These are phyloP conservation scores for Candidula unifasciata DNA, from an alignment of 2,888 invertebrate species.

Conservation along the genomic window DNA sequence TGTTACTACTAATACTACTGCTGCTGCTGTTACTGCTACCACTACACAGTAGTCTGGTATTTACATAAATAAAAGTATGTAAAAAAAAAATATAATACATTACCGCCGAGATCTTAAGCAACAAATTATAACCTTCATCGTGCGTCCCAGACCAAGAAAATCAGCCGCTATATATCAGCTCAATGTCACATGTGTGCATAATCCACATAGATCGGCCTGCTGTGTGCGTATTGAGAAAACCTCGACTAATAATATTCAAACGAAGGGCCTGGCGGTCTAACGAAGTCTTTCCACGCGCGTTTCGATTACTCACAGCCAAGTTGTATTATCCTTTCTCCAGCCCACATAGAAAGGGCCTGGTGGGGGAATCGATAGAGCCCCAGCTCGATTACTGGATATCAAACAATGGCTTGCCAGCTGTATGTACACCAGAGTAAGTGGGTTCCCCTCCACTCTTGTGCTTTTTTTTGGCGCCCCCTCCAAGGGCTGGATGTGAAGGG, in stretches of 20 bases:
- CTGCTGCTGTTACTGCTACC: neutral
- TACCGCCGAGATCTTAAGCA: neutral
- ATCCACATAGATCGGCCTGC: neutral
- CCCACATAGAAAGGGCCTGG: neutral
- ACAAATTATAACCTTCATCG: neutral
- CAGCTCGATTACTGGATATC: neutral
- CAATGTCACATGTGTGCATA: neutral
- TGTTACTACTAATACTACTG: too few species aligned
- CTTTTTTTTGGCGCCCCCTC: too few species aligned
- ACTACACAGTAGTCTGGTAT: too few species aligned
- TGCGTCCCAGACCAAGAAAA: neutral
- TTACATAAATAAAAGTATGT: too few species aligned
- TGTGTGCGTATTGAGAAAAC: neutral
- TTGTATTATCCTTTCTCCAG: neutral
- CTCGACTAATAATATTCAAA: neutral
- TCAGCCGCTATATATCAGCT: neutral
- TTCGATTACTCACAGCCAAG: conserved; percentile 14
- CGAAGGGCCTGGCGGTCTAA: neutral
- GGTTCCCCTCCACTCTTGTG: too few species aligned
- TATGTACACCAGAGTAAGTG: neutral
- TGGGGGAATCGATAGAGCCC: neutral
- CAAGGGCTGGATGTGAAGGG: too few species aligned
- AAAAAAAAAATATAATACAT: neutral
- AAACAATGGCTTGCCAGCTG: neutral
- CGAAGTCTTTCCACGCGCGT: neutral